Percentiles rank a stretch among this genome's conserved stretches.
Evolutionary conservation across 2,113 vertebrate species (phyloP).

Genomic region (Rhinoptilus africanus): DNA sequence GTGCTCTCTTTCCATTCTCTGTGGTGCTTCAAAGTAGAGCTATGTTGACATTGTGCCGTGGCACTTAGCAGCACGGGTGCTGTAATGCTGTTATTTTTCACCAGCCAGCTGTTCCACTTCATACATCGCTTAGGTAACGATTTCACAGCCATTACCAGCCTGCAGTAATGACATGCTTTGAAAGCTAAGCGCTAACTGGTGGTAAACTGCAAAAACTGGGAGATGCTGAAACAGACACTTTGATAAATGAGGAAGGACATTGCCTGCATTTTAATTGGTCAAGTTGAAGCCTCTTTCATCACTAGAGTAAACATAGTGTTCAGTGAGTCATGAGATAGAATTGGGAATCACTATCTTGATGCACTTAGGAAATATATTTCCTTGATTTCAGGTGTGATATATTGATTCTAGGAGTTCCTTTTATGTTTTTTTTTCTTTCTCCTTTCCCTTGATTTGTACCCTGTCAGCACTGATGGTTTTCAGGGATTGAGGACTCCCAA

Average conservation of each 20-base stretch:
- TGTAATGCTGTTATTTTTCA: not conserved
- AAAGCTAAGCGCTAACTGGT: conserved; percentile 27
- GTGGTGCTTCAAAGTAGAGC: not conserved
- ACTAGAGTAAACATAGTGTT: not conserved
- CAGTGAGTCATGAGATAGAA: not conserved
- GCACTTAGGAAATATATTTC: not conserved
- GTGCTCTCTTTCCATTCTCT: not conserved
- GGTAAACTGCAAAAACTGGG: not conserved
- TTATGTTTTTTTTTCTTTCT: not conserved
- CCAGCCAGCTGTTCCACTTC: conserved; percentile 37
- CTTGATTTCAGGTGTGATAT: not conserved
- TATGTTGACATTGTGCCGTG: not conserved
- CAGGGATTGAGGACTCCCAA: not conserved
- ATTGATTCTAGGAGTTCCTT: conserved; percentile 1
- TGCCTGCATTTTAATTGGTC: conserved; percentile 22
- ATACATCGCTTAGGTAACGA: conserved; percentile 24
- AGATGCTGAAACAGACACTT: not conserved
- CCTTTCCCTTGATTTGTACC: not conserved
- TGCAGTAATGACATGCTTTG: not conserved
- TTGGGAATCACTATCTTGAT: conserved; percentile 12
- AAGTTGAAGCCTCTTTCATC: not conserved
- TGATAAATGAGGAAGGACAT: conserved; percentile 11
- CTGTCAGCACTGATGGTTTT: not conserved
- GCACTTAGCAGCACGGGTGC: not conserved
- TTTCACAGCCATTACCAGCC: conserved; percentile 55